Base-by-base conservation (phyloP, 64 coral and sea anemone species). In the Montipora efflorescens region DNA sequence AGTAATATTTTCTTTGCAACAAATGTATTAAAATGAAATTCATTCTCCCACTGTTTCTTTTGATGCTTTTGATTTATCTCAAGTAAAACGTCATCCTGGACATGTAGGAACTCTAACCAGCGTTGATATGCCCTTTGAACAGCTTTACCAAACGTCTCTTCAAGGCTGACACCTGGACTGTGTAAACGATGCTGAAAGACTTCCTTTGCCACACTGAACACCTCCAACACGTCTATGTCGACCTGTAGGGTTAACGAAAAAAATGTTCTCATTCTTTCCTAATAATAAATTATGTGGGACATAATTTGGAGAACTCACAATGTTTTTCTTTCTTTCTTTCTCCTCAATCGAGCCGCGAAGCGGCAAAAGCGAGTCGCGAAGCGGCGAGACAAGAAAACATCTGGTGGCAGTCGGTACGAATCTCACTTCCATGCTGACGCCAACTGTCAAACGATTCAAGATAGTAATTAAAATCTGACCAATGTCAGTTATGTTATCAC, bases 1-100 rank as follows among this genome's bases (percentile, higher is more conserved):
- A 20, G 20, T 16, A 83, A 16, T 3, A 83, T 83, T 62, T 83
- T 43, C 49, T 55, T 83, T 83, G 81, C 52, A 83, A 83, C 64
- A 49, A 83, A 83, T 83, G 62, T 9, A 83, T 83, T 83, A 83
- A 83, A 64, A 23, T 2, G 64, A 83, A 11, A 23, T 83, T 83
- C 81, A 83, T 64, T 83, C 51, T 43, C 45, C 64, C 23, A 83
- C 67, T 59, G 51, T 62, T 1, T 15, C 5, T 64, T 44, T 83
- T 43, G 28, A 36, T 36, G 28, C 28, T 36, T 83, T 36, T 61
- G 19, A 59, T 83, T 58, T 10, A 44, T 28, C 64, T 83, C 81
- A 62, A 22, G 79, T 57, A 21, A 12, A 22, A 57, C 5, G 3
- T 43, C 78, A 8, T 53, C 22, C n/a, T 80, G 78, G 14, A 8